These are phyloP conservation scores for Pholis gunnellus DNA, from an alignment of 2,113 vertebrate genomes.

Conservation along the genomic window DNA sequence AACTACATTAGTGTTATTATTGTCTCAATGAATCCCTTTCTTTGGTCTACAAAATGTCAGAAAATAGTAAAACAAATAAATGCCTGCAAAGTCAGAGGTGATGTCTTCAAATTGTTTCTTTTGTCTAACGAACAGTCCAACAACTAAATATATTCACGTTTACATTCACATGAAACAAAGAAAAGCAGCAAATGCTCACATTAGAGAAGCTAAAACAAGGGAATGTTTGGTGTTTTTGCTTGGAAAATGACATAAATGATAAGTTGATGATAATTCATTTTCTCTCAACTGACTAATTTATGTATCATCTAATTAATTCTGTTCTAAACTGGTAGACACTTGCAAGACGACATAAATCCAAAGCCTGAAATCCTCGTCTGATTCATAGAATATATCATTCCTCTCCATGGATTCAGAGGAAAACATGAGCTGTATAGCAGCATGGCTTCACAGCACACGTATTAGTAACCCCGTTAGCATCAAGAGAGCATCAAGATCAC, in stretches of 20 bases:
- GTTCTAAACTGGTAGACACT: background rate
- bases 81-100: background rate
- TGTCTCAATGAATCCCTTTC: background rate
- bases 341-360: background rate
- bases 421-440: background rate
- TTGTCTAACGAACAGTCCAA: background rate
- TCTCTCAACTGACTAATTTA: background rate
- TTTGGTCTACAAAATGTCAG: background rate
- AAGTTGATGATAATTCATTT: background rate
- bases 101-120: background rate
- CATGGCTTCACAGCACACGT: background rate
- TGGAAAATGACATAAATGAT: background rate
- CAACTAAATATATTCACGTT: background rate
- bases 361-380: background rate
- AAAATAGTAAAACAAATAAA: background rate
- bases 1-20: background rate
- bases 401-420: background rate
- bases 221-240: background rate
- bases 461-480: constrained; percentile 11
- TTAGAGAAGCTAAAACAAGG: background rate
- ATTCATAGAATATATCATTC: background rate
- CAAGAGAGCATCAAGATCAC: background rate
- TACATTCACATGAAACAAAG: background rate
- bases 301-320: background rate
- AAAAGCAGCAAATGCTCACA: background rate